Percentiles rank a stretch among this genome's conserved stretches.
Conservation (phyloP, 2,797 vertebrate species). For the Anomalospiza imberbis region DNA sequence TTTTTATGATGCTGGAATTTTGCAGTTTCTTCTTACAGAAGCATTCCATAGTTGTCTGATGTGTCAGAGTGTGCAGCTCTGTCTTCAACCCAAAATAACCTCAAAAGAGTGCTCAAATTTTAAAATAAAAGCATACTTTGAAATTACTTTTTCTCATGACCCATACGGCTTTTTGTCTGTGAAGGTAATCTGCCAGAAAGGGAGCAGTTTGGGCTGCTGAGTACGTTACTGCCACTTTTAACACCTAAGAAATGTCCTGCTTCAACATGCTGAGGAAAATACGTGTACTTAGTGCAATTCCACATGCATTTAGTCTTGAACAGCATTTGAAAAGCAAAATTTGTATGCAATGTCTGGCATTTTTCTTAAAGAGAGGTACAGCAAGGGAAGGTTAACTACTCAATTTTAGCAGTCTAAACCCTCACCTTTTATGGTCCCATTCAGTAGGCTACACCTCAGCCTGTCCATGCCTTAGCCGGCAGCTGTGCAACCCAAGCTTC, state of each 20-base stretch:
- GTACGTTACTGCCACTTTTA: neutral
- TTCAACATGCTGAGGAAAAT: neutral
- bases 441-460: neutral
- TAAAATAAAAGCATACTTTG: neutral
- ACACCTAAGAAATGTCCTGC: accelerated
- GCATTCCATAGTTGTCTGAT: neutral
- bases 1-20: neutral
- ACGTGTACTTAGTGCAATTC: too few relatives aligned
- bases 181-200: neutral
- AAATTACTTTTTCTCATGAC: neutral
- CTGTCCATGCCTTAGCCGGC: accelerated
- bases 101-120: neutral
- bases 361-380: neutral
- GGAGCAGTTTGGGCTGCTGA: neutral
- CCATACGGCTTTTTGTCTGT: neutral
- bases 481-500: neutral
- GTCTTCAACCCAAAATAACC: neutral
- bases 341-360: neutral
- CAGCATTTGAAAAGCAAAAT: neutral
- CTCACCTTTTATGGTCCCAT: accelerated
- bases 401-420: neutral
- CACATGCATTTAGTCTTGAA: neutral
- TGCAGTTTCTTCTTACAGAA: neutral
- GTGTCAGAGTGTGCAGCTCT: neutral
- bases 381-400: neutral